Evolutionary conservation across 2,888 invertebrate genomes (phyloP), one percentile per base, ranked within the genome.

Genomic region (Enchytraeus crypticus): DNA sequence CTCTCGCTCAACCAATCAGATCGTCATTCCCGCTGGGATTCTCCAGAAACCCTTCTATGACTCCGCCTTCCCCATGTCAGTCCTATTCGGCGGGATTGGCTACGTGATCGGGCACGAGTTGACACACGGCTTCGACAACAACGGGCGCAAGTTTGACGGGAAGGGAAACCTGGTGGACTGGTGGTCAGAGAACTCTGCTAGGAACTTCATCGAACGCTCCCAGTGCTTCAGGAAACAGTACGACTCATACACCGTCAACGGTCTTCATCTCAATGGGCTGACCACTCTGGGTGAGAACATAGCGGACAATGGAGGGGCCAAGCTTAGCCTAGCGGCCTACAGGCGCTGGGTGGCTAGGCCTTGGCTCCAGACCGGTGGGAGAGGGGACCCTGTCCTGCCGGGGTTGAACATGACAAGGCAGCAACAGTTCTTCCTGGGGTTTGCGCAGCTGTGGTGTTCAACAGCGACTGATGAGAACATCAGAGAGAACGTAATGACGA

Each of bases 351-450:
- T 73, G n/a, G n/a, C n/a, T n/a, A n/a, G n/a, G n/a, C n/a, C n/a
- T n/a, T n/a, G n/a, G n/a, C n/a, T n/a, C 32, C 57, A 60, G 27
- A 26, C 27, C 4, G 63, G 74, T 64, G 71, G 70, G n/a, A 68
- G 70, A n/a, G 47, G 29, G 14, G 54, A 54, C 61, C 65, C 65
- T n/a, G 66, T 70, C 3, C 70, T 81, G 8, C 80, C 81, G 3
- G 78, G 77, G 1, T 57, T 76, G 3, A 76, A 77, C 34, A 70
- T 78, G 66, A 76, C 76, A 29, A 73, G 77, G 57, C 71, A 74
- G 53, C 81, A 81, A 66, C 69, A 80, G 49, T 81, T 81, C 71
- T 81, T 81, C 68, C 67, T 81, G 8, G 74, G 78, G 0, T 81
- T 79, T 71, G 77, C 80, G 57, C 77, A 77, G 74, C 77, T 77